Percentiles rank a stretch among this genome's conserved stretches.
These are phyloP conservation scores for Nineta flava DNA, from an alignment of 2,888 invertebrate species.

Conservation along the genomic window DNA sequence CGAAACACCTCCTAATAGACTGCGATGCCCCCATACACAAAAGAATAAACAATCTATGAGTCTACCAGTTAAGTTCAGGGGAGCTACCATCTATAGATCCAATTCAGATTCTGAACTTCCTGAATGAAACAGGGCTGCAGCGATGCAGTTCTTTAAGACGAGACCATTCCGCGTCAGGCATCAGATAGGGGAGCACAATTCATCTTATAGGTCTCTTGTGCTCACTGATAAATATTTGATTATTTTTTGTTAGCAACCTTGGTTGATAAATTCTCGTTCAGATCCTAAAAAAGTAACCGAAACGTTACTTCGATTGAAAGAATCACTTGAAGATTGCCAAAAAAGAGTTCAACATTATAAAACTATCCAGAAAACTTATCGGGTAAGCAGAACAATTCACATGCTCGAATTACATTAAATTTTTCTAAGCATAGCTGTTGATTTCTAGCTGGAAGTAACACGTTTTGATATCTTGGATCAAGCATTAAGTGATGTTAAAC, in stretches of 20 bases:
- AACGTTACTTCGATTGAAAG: conserved; percentile 44
- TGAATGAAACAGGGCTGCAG: too few species aligned
- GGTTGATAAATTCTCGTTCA: conserved; percentile 57
- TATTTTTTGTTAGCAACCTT: conserved; percentile 43
- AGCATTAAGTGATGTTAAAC: conserved; percentile 60
- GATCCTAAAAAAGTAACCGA: conserved; percentile 47
- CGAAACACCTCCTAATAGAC: too few species aligned
- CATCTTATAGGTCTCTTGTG: too few species aligned
- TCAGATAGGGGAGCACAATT: too few species aligned
- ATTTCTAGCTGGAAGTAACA: conserved; percentile 57
- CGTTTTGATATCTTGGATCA: conserved; percentile 68
- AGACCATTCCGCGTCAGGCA: too few species aligned
- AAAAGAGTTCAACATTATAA: conserved; percentile 58
- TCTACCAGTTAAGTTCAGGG: too few species aligned
- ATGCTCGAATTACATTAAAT: not conserved
- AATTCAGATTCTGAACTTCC: too few species aligned
- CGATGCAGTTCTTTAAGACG: too few species aligned
- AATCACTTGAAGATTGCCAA: conserved; percentile 44
- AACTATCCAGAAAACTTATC: conserved; percentile 70
- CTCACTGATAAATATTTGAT: not conserved
- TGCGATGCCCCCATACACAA: too few species aligned
- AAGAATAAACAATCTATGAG: too few species aligned
- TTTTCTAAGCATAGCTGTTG: not conserved
- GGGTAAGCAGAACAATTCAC: conserved; percentile 40
- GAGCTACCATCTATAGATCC: too few species aligned